phyloP scores from a whole-genome alignment of 2,888 invertebrate species.

The Hemithea aestivaria region DNA sequence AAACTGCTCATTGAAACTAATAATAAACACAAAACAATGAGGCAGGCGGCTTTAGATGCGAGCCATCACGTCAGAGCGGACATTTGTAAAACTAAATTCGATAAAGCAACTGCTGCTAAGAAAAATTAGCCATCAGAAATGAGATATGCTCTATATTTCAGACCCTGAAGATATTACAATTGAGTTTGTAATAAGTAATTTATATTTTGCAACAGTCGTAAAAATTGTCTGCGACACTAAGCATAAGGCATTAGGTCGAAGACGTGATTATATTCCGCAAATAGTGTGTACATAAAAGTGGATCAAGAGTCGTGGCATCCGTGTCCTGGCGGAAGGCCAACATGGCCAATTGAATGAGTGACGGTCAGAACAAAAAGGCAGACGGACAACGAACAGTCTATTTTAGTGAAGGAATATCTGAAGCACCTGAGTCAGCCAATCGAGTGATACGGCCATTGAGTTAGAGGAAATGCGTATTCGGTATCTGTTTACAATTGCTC shows the following conservation, averaged over 20 bases:
- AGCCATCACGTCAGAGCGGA: constrained; percentile 60
- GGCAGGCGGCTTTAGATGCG: constrained; percentile 58
- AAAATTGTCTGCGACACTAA: constrained; percentile 8
- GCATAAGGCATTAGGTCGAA: constrained; percentile 18
- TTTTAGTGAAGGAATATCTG: constrained; percentile 62
- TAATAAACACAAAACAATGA: constrained; percentile 74
- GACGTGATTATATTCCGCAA: constrained; percentile 49
- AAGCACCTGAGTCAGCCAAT: constrained; percentile 72
- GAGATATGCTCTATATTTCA: constrained; percentile 15
- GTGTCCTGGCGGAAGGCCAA: constrained; percentile 71
- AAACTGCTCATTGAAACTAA: constrained; percentile 62
- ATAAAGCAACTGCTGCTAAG: constrained; percentile 46
- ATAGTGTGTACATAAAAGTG: constrained; percentile 49
- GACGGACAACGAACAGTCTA: constrained; percentile 67
- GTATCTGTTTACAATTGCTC: constrained; percentile 53
- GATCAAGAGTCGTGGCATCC: constrained; percentile 56
- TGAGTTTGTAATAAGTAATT: background rate
- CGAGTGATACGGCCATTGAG: constrained; percentile 57
- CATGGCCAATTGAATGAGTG: constrained; percentile 70
- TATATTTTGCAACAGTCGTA: constrained; percentile 1
- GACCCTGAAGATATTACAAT: constrained; percentile 1
- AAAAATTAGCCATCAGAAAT: constrained; percentile 23
- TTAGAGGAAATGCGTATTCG: constrained; percentile 62
- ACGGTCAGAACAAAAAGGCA: constrained; percentile 62
- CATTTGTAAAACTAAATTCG: constrained; percentile 73